Base-by-base conservation (phyloP, 2,113 vertebrate genomes). In the Lagopus leucura region DNA sequence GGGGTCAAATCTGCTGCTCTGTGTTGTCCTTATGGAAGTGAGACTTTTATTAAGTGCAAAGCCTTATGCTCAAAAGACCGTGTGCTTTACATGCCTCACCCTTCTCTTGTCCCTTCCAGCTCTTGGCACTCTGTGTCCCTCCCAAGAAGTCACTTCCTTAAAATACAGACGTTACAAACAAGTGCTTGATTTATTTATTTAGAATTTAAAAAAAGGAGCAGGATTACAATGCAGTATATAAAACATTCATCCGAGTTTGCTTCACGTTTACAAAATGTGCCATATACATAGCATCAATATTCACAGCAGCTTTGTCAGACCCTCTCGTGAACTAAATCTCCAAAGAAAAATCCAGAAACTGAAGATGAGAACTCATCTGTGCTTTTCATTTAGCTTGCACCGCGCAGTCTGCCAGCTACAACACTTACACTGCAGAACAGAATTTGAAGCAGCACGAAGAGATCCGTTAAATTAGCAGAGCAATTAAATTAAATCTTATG, bases 151-250 rank as follows among this genome's bases (percentile, higher is more conserved):
- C 57, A 69, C 10, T 57, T 64, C 19, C 72, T 70, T 52, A 75
- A 92, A 13, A 89, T 18, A 88, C 72, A 95, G 21, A 28, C 25
- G 0, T 72, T 38, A 77, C 75, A 90, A 78, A 75, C 20, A 42
- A n/a, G 74, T 67, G 58, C 42, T 63, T 86, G 36, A 34, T 73
- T 88, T 92, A 47, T 97, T 96, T 95, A 97, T 95, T 97, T 93
- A 74, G 63, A 92, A 88, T 94, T 15, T 19, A 77, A 91, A 91
- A 95, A 97, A 96, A 86, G 75, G 89, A 55, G 88, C 47, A 57
- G 91, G 87, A 47, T 92, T 94, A 93, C 72, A 94, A 42, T 63
- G 86, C 89, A 64, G 86, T 66, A 66, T 94, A 97, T 71, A 93
- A 95, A 97, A 91, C 92, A 82, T 82, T 65, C 61, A 55, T 40